These are phyloP conservation scores for Bergia puertoricense DNA, from an alignment of 92 coral and sea anemone species.

Conservation along the genomic window DNA sequence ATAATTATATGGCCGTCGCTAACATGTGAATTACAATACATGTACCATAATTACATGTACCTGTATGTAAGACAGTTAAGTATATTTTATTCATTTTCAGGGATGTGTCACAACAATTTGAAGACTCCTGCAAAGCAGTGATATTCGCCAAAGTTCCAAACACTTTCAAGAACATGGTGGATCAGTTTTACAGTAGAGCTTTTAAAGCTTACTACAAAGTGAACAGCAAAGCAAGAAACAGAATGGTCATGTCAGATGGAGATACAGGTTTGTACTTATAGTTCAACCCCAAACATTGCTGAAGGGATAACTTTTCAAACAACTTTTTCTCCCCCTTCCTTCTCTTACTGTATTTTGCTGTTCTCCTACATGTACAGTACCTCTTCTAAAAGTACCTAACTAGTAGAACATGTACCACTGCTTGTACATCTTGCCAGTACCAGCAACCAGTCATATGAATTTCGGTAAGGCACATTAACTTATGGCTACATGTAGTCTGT, in stretches of 20 bases:
- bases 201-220: constrained; percentile 75
- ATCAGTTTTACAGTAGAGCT: constrained; percentile 71
- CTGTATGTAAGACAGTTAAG: not conserved
- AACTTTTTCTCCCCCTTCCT: not conserved
- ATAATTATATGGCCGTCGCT: no score
- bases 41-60: not conserved
- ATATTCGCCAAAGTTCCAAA: constrained; percentile 74
- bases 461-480: no score
- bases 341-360: not conserved
- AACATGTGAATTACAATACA: no score
- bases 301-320: not conserved
- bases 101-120: constrained; percentile 67
- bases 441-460: no score
- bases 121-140: constrained; percentile 68
- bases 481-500: no score
- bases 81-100: constrained; percentile 8
- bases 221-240: constrained; percentile 52
- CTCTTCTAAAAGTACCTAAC: no score
- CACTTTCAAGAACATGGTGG: constrained; percentile 64
- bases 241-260: constrained; percentile 13
- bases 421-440: no score
- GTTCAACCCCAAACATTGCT: no score
- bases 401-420: no score
- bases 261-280: not conserved
- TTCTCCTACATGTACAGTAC: no score